Base-by-base conservation (phyloP, 1,140 invertebrate genomes). In the Protaetia brevitarsis region DNA sequence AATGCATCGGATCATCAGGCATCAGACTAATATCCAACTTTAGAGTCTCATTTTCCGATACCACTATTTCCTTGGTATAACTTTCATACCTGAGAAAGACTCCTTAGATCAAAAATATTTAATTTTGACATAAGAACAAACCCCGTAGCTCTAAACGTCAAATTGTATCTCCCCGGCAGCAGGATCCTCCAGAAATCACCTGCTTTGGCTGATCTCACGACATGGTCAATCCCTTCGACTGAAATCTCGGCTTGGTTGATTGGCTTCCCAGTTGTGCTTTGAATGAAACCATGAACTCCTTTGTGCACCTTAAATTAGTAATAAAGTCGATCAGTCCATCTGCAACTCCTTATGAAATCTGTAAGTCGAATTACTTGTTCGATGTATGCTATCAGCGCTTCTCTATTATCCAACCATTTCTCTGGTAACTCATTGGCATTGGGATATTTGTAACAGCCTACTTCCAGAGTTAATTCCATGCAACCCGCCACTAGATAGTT, bases 131-230 rank as follows among this genome's bases (percentile, higher is more conserved):
- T n/a, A n/a, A n/a, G n/a, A n/a, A 73, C 72, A 19, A 19, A 89
- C 82, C 89, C 89, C 36, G 81, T 73, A 19, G 87, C 89, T 61
- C 82, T 81, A 0, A 87, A 90, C 3, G 88, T 94, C 23, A 99
- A 78, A 68, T 89, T 89, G 75, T 99, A 98, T 16, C 79, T 85
- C 8, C 97, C 97, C 0, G 97, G 96, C 6, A 88, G 73, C 0
- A 99, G 78, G 19, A 99, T 78, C 68, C 96, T 83, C 91, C 93
- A 99, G 79, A 94, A 99, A 81, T 99, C 97, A 0, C 97, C 97
- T 67, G 85, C 81, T 16, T 75, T 72, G 0, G 88, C 86, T 0
- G 90, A 84, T 11, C 80, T 85, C 0, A 94, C 85, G 13, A 80
- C 77, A 74, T 96, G 94, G 28, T 87, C 79, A 60, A 89, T 87